Conservation (phyloP, 2,888 invertebrate genomes). For the Lydus trimaculatus region DNA sequence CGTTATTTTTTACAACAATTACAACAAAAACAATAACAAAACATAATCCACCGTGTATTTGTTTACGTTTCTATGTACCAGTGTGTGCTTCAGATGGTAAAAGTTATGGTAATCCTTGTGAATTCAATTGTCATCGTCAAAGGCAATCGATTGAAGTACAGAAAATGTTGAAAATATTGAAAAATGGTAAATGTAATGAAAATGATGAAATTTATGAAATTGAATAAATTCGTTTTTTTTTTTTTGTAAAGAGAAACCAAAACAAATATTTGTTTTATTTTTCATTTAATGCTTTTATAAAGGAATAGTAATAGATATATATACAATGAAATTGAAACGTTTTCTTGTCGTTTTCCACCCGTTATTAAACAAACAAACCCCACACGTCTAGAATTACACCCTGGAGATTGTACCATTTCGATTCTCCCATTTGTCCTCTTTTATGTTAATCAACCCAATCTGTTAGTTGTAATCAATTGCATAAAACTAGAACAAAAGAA, state of each 20-base stretch:
- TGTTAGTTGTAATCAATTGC: no score
- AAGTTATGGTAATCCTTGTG: constrained; percentile 60
- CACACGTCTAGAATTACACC: neutral
- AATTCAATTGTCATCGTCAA: constrained; percentile 56
- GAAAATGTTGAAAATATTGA: constrained; percentile 17
- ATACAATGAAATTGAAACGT: neutral
- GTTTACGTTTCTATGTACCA: constrained; percentile 59
- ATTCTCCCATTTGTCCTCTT: neutral
- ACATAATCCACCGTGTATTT: constrained; percentile 52
- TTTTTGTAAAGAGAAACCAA: no score
- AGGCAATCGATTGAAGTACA: constrained; percentile 22
- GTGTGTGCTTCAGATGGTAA: constrained; percentile 59
- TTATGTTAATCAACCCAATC: no score
- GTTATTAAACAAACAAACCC: neutral
- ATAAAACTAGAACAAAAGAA: no score
- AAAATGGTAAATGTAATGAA: constrained; percentile 17
- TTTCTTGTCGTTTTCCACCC: neutral
- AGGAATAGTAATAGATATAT: neutral
- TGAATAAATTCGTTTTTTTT: neutral
- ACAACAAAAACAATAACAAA: neutral
- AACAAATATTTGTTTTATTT: neutral
- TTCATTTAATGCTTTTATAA: no score
- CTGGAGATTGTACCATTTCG: neutral
- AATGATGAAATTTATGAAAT: constrained; percentile 15
- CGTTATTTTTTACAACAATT: neutral